Base-by-base conservation (phyloP, 2,888 invertebrate genomes). In the Lasioglossum marginatum region DNA sequence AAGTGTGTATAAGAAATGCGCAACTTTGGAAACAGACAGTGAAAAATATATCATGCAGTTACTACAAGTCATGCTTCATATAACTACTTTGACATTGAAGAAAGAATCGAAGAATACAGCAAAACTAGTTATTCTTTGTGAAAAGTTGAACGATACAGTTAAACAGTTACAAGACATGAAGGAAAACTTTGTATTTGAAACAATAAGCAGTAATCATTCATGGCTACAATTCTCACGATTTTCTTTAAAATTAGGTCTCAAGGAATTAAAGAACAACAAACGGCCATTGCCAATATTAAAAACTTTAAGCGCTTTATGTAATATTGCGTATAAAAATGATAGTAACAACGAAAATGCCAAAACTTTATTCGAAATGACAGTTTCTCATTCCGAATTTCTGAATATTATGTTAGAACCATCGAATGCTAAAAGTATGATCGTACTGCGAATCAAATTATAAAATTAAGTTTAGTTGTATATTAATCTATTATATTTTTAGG, bases 341-440 rank as follows among this genome's bases (percentile, higher is more conserved):
- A 93, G 95, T 6, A 95, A 96, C 68, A 95, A 96, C 31, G 95
- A 96, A 34, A 95, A 95, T 74, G 95, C 95, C 0, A 95, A 95
- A 74, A 96, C 96, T 34, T 94, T 97, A 12, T 97, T 97, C 89
- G 97, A 97, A 87, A 97, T 98, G 97, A 96, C 97, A 16, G 96
- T 96, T 6, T 97, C 97, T 0, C 98, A 98, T 95, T 98, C 98
- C 0, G 97, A 97, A 92, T 98, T 98, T 93, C 95, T 97, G 74
- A 97, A 97, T 88, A 96, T 97, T 10, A 96, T 97, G 94, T 93
- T 98, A 31, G 96, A 96, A 84, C 91, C 92, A 52, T 86, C 92
- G 34, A 81, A 75, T 48, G 83, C 89, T 31, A 95, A 95, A 93
- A 92, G 95, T 95, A 90, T 88, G 92, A 87, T 52, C 43, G 4